phyloP scores from a whole-genome alignment of 2,888 invertebrate species.

The Leptura quadrifasciata region DNA sequence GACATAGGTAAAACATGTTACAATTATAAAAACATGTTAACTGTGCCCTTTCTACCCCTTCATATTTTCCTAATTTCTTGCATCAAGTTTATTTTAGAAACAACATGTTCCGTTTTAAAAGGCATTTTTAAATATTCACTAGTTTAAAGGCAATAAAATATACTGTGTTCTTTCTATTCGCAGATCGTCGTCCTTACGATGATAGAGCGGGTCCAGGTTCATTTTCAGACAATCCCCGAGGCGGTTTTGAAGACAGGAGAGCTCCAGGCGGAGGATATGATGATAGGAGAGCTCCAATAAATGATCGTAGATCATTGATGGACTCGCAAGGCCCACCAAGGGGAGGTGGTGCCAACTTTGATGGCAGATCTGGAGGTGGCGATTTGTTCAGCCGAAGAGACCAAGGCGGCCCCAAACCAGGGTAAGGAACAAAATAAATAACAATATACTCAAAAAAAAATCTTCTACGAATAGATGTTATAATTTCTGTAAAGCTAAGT shows the following conservation, averaged over 20 bases:
- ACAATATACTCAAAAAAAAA: too few species aligned
- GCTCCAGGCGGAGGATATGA: slow-evolving; percentile 55
- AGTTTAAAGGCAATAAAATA: background rate
- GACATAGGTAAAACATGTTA: too few species aligned
- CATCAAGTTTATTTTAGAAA: background rate
- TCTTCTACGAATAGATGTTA: background rate
- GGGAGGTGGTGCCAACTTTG: slow-evolving; percentile 55
- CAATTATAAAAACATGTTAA: too few species aligned
- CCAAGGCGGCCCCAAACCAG: slow-evolving; percentile 51
- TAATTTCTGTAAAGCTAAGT: background rate
- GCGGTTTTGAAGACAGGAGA: slow-evolving; percentile 64
- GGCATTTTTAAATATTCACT: too few species aligned
- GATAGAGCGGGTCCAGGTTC: slow-evolving; percentile 58
- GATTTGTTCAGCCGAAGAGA: slow-evolving; percentile 71
- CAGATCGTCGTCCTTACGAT: slow-evolving; percentile 45
- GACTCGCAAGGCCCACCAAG: slow-evolving; percentile 59
- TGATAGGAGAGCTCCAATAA: slow-evolving; percentile 54
- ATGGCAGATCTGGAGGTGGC: slow-evolving; percentile 57
- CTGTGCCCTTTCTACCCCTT: too few species aligned
- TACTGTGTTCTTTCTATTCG: background rate
- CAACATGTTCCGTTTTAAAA: background rate
- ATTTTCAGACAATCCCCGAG: slow-evolving; percentile 62
- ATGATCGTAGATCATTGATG: slow-evolving; percentile 64
- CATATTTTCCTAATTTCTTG: too few species aligned
- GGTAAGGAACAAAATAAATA: slow-evolving; percentile 36